Evolutionary conservation across 2,888 invertebrate genomes (phyloP), one percentile per base, ranked within the genome.

Genomic region (Perdita meconis): DNA sequence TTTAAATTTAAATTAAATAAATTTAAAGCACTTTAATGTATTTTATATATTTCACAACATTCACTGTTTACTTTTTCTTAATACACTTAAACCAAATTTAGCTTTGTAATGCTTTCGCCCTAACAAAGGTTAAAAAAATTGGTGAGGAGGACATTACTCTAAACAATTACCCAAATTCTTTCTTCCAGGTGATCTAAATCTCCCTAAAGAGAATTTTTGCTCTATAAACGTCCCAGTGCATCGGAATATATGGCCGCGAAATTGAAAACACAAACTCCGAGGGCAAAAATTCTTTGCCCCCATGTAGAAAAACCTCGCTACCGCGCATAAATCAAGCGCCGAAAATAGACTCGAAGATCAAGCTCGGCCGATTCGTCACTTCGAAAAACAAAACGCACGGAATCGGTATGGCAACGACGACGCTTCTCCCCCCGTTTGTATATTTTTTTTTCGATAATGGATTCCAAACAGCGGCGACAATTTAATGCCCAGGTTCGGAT

Each of bases 401-500:
- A 38, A 19, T 36, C 26, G 30, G 8, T 26, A 42, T 30, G 16
- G 3, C 16, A 61, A 8, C 34, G 13, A 8, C 34, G 13, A 47
- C 8, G 19, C 22, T 22, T 24, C 26, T 13, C 30, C 47, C 51
- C 68, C 34, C 19, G 16, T 24, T 4, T 26, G 16, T 34, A 34
- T 55, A 8, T 64, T 64, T 69, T 73, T 56, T 24, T 10, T 8
- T 19, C n/a, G 30, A 65, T 65, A 70, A 78, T 70, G 60, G 69
- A 69, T 56, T 56, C 60, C 16, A 47, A 34, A 40, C 64, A 59
- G 13, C 24, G 75, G 34, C 38, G 44, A 68, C n/a, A 36, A 64
- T 42, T 47, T 53, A 40, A 64, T 42, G 68, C 51, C 30, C 56
- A n/a, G 60, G 42, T 30, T 22, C 42, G 13, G 42, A 59, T 47